Evolutionary conservation across 1,140 invertebrate genomes (phyloP), one percentile per base, ranked within the genome.

Genomic region (Bombus terrestris): DNA sequence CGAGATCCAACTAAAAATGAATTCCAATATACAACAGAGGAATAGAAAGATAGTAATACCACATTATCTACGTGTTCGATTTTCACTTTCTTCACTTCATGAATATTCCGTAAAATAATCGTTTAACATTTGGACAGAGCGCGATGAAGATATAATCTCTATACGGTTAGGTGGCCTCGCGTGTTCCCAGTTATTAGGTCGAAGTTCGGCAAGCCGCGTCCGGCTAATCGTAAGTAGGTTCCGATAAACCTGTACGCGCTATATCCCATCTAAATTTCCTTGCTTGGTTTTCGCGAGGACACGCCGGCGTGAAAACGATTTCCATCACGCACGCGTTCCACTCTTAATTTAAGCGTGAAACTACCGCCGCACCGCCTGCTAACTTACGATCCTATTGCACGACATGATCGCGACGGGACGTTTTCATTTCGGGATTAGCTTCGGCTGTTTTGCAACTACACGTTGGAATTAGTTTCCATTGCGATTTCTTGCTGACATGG

Each of bases 111-210:
- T 35, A 57, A 12, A 28, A 3, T 47, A 8, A 9, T 37, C 76
- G 83, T 57, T 77, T 47, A 75, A 64, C 25, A 43, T 59, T 64
- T 57, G 35, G 18, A 64, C 72, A 39, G 35, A 22, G 0, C 59
- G 62, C 88, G 86, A 92, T 93, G 92, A 94, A 94, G 93, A 93
- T 93, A 88, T 93, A 93, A 93, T 93, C 93, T 89, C 81, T 86
- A 10, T 12, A 69, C 68, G 87, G 78, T 83, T 83, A 93, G 92
- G 90, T 90, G 91, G 84, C 90, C 90, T 94, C 87, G 93, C 94
- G 93, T 94, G 94, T 87, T 72, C 80, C 82, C 89, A 86, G 90
- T 93, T 93, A 94, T 93, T 94, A 93, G 92, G 92, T 93, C 92
- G 91, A 93, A 95, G 91, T 94, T 94, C 79, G 91, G 89, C 91